Percentiles rank a stretch among this genome's conserved stretches.
These are phyloP conservation scores for Microctonus brassicae DNA, from an alignment of 2,888 invertebrate genomes.

Conservation along the genomic window DNA sequence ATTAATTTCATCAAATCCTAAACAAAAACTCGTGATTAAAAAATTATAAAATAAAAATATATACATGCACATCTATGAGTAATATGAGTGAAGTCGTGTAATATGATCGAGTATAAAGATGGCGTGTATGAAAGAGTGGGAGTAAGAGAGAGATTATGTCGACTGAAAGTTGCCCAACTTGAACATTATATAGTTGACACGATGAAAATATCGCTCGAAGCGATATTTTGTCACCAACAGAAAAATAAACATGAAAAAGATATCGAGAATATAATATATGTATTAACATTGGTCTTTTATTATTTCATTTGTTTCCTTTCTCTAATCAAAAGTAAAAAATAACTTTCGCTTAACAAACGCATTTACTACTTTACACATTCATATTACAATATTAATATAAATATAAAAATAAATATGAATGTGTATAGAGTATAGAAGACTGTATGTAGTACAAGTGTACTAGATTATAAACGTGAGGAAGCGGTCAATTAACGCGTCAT, in stretches of 20 bases:
- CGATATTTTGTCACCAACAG: neutral
- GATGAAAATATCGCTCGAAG: conserved; percentile 20
- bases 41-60: too few relatives aligned
- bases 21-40: too few relatives aligned
- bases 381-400: neutral
- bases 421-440: too few relatives aligned
- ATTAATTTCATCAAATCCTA: too few relatives aligned
- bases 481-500: conserved; percentile 27
- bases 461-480: conserved; percentile 8
- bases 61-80: too few relatives aligned
- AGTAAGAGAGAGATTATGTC: conserved; percentile 33
- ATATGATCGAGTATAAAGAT: too few relatives aligned
- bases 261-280: too few relatives aligned
- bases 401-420: neutral
- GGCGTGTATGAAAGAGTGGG: conserved; percentile 29
- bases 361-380: neutral
- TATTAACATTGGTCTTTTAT: too few relatives aligned
- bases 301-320: conserved; percentile 23
- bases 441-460: too few relatives aligned
- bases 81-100: too few relatives aligned
- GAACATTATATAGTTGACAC: conserved; percentile 10
- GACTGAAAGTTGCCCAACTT: conserved; percentile 25
- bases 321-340: conserved; percentile 4
- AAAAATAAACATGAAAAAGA: too few relatives aligned
- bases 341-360: conserved; percentile 4